Evolutionary conservation across 2,113 vertebrate genomes (phyloP).

Genomic region (Tetrax tetrax): DNA sequence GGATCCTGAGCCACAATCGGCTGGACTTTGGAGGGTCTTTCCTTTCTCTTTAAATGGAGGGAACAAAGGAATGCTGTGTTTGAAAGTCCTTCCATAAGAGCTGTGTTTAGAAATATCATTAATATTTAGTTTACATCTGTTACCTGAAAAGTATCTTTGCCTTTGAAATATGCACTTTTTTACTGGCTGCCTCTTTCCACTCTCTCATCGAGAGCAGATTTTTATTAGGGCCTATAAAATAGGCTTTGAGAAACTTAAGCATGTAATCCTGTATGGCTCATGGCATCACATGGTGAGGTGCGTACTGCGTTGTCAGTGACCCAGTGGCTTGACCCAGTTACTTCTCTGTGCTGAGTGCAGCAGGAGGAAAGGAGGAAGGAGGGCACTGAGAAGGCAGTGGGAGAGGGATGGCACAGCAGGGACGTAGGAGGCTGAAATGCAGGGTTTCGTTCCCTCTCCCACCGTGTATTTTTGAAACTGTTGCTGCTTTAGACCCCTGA

Average conservation of each 20-base stretch:
- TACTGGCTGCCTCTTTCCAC: neutral
- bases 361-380: neutral
- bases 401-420: neutral
- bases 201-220: neutral
- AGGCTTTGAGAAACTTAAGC: constrained; percentile 4
- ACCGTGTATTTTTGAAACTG: neutral
- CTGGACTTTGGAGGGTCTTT: neutral
- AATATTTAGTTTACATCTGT: neutral
- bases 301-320: neutral
- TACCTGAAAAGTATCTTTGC: neutral
- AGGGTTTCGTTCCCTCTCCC: neutral
- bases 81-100: neutral
- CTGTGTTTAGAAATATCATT: neutral
- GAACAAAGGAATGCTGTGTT: neutral
- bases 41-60: neutral
- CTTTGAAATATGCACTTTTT: neutral
- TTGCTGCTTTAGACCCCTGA: neutral
- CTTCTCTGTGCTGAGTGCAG: neutral
- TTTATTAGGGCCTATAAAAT: neutral
- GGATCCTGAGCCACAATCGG: neutral
- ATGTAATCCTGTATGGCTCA: neutral
- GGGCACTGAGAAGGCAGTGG: neutral
- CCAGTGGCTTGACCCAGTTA: constrained; percentile 23
- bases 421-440: neutral
- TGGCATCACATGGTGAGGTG: neutral